Conservation (phyloP, 2,888 invertebrate species). For the Aphodius sticticus region DNA sequence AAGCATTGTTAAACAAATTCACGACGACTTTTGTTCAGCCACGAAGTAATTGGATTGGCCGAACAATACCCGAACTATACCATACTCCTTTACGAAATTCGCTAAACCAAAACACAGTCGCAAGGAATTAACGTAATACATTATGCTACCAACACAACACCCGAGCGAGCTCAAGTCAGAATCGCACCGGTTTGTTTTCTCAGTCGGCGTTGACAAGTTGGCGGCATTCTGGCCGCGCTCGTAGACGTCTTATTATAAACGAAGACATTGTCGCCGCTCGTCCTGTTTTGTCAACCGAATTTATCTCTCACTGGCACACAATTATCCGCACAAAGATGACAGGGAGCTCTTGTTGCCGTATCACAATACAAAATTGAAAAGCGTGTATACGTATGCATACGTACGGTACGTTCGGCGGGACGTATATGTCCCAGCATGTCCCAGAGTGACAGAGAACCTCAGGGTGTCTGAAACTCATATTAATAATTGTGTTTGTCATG, state of each 20-base stretch:
- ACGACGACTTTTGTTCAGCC: neutral
- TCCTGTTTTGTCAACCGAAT: conserved; percentile 55
- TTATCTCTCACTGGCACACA: conserved; percentile 57
- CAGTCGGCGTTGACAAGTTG: conserved; percentile 55
- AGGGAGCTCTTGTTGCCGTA: conserved; percentile 40
- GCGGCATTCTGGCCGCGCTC: conserved; percentile 50
- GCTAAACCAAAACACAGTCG: neutral
- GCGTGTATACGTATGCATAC: too few relatives aligned
- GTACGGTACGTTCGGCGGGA: too few relatives aligned
- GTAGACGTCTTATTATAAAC: conserved; percentile 49
- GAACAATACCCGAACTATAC: conserved; percentile 4
- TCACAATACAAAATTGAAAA: neutral
- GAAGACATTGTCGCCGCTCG: conserved; percentile 48
- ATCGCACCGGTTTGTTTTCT: conserved; percentile 52
- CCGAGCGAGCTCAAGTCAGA: conserved; percentile 41
- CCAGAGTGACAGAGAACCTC: too few relatives aligned
- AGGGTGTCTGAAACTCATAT: too few relatives aligned
- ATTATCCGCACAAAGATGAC: conserved; percentile 56
- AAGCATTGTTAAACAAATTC: neutral
- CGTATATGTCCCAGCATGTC: too few relatives aligned
- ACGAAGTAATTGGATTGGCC: neutral
- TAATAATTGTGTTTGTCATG: too few relatives aligned
- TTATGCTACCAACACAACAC: conserved; percentile 6
- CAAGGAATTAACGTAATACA: conserved; percentile 39
- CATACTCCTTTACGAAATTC: neutral